These are phyloP conservation scores for Prunella fulvescens DNA, from an alignment of 2,113 vertebrate genomes.

Conservation along the genomic window DNA sequence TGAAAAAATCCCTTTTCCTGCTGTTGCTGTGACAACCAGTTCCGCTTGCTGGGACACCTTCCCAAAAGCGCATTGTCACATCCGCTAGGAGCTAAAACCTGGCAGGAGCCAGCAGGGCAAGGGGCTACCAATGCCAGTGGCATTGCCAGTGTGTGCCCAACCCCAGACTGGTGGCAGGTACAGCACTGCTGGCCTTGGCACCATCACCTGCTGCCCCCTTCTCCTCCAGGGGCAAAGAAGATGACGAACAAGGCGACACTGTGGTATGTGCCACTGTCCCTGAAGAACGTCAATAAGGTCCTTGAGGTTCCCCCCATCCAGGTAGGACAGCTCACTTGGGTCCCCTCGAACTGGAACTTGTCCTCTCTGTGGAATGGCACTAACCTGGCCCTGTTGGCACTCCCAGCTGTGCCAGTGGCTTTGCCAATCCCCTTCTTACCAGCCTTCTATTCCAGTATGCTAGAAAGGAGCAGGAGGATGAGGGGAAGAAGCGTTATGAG, in stretches of 20 bases:
- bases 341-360: neutral
- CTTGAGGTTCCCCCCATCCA: constrained; percentile 88
- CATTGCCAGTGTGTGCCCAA: neutral
- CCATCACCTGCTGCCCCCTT: neutral
- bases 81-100: constrained; percentile 54
- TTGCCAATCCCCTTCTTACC: rapidly evolving
- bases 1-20: constrained; percentile 21
- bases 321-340: constrained; percentile 66
- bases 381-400: neutral
- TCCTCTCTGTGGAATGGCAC: rapidly evolving
- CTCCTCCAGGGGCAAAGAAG: constrained; percentile 81
- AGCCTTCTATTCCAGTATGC: constrained; percentile 72
- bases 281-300: constrained; percentile 88
- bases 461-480: constrained; percentile 80
- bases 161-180: rapidly evolving
- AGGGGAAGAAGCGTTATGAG: constrained; percentile 88
- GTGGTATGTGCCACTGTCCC: constrained; percentile 93
- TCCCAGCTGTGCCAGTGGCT: neutral
- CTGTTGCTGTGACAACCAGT: constrained; percentile 81
- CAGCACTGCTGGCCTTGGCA: neutral
- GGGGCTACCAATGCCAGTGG: neutral
- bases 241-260: constrained; percentile 89
- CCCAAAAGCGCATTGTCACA: constrained; percentile 72
- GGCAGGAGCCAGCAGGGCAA: neutral
- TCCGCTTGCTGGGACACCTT: constrained; percentile 65